Base-by-base conservation (phyloP, 2,888 invertebrate species). In the Archips xylosteana region DNA sequence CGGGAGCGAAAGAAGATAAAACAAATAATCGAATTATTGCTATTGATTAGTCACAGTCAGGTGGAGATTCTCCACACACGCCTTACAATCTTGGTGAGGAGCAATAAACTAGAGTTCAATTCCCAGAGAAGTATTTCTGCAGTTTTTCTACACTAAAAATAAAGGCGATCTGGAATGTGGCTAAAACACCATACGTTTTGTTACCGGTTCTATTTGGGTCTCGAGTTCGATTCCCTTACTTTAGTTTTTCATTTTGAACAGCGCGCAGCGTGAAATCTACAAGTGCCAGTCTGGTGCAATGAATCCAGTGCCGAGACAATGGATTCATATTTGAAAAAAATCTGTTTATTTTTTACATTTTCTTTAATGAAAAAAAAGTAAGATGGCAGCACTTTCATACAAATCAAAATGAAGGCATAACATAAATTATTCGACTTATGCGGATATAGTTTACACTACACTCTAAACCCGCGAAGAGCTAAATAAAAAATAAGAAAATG, bases 101-200 rank as follows among this genome's bases (percentile, higher is more conserved):
- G 65, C 65, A 70, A 74, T 74, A 74, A 69, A 70, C 69, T 65
- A 51, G 69, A 70, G 69, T 68, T 65, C 59, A 69, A 74, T n/a
- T 60, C 69, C 60, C 69, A 69, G 64, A 51, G 49, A 73, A 73
- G 69, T 74, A 74, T 74, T 70, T 65, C 69, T 70, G 60, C 70
- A 65, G 57, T 69, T 39, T 42, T 73, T 39, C 45, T 32, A 64
- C 64, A 74, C 74, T 74, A 74, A 70, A 74, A 70, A 74, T 74
- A 74, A 70, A 65, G 64, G 47, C 67, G 45, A 69, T 68, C 69
- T 74, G 74, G 74, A 74, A 74, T 74, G 74, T 74, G 36, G 57
- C 63, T 73, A 54, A 39, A 74, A 73, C 68, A 64, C 59, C 69
- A 65, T 34, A 49, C 51, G 65, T 57, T 69, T 74, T 69, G 64